These are phyloP conservation scores for Neolamprologus sp. DNA, from an alignment of 2,113 vertebrate species.

Conservation along the genomic window DNA sequence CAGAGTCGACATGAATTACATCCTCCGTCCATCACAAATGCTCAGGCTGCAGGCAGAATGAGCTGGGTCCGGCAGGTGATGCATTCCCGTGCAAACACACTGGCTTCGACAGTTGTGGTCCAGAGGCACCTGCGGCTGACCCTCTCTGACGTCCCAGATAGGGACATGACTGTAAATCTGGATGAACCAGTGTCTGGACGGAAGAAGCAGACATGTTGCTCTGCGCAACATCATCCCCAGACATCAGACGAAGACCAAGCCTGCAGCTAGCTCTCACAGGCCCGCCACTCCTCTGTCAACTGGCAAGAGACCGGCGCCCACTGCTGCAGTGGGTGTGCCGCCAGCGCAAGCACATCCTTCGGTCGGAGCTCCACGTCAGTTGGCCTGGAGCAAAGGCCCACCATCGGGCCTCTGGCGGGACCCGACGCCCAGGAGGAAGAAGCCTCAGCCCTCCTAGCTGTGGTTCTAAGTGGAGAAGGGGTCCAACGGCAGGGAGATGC, in stretches of 20 bases:
- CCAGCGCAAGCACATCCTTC: accelerated
- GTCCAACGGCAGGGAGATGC: accelerated
- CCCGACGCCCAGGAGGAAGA: accelerated
- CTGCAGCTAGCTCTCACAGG: neutral
- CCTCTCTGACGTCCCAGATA: neutral
- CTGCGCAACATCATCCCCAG: accelerated
- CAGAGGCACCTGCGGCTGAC: neutral
- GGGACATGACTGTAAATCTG: neutral
- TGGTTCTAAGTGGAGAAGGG: neutral
- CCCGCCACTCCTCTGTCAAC: accelerated
- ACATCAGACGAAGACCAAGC: neutral
- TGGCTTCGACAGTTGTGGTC: neutral
- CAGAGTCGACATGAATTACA: accelerated
- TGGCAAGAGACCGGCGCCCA: neutral
- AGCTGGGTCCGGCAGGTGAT: neutral
- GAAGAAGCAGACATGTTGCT: neutral
- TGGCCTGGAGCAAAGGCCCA: neutral
- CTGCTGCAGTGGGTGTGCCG: neutral
- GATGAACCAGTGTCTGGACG: accelerated
- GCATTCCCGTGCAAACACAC: accelerated
- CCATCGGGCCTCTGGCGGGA: neutral
- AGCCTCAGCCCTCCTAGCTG: neutral
- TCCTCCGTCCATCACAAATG: accelerated
- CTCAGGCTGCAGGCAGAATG: neutral
- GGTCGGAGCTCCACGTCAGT: accelerated